Percentiles rank a stretch among this genome's conserved stretches.
phyloP scores from a whole-genome alignment of 2,888 invertebrate genomes.

The Xestia xanthographa region DNA sequence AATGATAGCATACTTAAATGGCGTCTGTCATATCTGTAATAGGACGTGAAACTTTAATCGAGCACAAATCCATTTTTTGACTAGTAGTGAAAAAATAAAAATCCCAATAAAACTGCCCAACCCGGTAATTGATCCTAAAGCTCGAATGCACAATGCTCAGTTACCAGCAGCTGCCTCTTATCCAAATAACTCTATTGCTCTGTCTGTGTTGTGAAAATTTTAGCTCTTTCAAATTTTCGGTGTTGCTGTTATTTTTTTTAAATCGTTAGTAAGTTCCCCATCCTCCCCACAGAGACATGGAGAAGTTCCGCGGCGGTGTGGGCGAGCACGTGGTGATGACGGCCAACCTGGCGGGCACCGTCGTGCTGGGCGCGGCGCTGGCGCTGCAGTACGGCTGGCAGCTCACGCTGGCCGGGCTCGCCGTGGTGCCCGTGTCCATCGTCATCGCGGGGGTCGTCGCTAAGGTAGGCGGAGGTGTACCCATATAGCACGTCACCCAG shows the following conservation, averaged over 20 bases:
- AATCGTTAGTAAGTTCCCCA: not conserved
- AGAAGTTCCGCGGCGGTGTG: conserved; percentile 94
- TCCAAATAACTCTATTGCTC: not conserved
- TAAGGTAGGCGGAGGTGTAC: conserved; percentile 86
- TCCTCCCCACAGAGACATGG: conserved; percentile 91
- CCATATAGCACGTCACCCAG: not conserved
- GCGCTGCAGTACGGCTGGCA: conserved; percentile 96
- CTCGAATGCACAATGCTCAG: not conserved
- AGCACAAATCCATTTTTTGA: not conserved
- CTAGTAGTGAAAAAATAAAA: not conserved
- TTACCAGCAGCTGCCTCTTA: not conserved
- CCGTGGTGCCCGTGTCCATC: conserved; percentile 94
- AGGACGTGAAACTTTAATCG: not conserved
- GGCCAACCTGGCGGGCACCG: conserved; percentile 92
- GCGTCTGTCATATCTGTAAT: not conserved
- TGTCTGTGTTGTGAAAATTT: not conserved
- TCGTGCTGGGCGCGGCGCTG: conserved; percentile 92
- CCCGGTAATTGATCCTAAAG: not conserved
- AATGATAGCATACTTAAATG: not conserved
- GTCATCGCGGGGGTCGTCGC: conserved; percentile 93
- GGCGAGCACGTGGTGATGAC: conserved; percentile 95
- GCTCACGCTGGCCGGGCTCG: conserved; percentile 94
- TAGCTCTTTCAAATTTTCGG: not conserved
- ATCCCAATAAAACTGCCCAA: not conserved
- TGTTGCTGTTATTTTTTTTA: not conserved